Evolutionary conservation across 2,797 vertebrate genomes (phyloP).

Genomic region (Lacerta viridis): DNA sequence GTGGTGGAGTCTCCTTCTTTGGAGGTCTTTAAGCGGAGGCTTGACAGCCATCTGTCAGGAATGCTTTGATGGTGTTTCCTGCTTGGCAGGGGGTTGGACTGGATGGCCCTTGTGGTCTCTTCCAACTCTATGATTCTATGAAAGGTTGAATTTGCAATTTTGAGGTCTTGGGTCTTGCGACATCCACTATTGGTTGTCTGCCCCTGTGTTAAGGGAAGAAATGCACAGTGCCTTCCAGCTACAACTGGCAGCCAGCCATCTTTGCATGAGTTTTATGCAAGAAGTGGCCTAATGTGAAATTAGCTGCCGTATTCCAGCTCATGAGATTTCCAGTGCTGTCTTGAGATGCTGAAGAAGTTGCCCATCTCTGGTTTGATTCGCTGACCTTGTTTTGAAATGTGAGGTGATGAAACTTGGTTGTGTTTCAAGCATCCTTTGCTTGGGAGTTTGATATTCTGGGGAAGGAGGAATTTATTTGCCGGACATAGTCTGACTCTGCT

Average conservation of each 20-base stretch:
- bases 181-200: not conserved
- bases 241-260: not conserved
- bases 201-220: not conserved
- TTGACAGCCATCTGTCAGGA: no score
- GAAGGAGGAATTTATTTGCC: not conserved
- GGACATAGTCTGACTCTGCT: not conserved
- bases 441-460: not conserved
- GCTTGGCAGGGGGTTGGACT: no score
- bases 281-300: not conserved
- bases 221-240: not conserved
- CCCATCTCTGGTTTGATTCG: not conserved
- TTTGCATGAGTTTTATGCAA: not conserved
- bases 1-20: no score
- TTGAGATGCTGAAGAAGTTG: not conserved
- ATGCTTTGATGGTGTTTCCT: no score
- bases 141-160: not conserved
- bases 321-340: not conserved
- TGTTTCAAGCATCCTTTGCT: not conserved
- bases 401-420: not conserved
- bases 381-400: not conserved
- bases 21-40: no score
- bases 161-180: not conserved
- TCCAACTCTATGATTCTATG: no score
- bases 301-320: not conserved
- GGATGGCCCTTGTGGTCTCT: no score